Conservation (phyloP, 2,888 invertebrate species). For the Deroplatys truncata region DNA sequence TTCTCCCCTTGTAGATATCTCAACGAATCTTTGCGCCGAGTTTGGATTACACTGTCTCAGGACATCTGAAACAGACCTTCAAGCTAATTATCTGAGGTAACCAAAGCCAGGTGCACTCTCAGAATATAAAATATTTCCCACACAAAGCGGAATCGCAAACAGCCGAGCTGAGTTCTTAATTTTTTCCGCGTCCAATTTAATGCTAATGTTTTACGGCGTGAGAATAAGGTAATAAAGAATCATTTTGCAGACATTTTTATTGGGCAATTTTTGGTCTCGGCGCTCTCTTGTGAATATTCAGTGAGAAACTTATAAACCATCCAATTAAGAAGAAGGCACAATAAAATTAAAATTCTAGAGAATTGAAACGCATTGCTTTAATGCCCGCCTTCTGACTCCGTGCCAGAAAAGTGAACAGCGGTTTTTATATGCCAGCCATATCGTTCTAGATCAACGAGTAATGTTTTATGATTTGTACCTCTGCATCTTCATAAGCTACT, state of each 20-base stretch:
- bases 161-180: background rate
- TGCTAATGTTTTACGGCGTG: conserved; percentile 3
- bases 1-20: too few relatives aligned
- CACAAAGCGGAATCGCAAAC: background rate
- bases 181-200: background rate
- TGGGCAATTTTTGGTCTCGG: conserved; percentile 14
- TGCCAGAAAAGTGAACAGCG: background rate
- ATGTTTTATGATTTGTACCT: too few relatives aligned
- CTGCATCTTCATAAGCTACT: too few relatives aligned
- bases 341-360: conserved; percentile 15
- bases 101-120: too few relatives aligned
- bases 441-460: background rate
- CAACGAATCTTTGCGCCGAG: too few relatives aligned
- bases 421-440: background rate
- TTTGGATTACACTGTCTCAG: too few relatives aligned
- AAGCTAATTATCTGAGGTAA: too few relatives aligned
- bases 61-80: too few relatives aligned
- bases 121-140: background rate
- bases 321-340: conserved; percentile 17
- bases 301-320: conserved; percentile 12
- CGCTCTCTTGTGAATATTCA: conserved; percentile 26
- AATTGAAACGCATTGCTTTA: conserved; percentile 15
- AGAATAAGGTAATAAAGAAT: conserved; percentile 11
- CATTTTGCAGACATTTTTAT: conserved; percentile 14
- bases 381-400: background rate